Evolutionary conservation across 2,113 vertebrate species (phyloP).

Genomic region (Acanthisitta chloris): DNA sequence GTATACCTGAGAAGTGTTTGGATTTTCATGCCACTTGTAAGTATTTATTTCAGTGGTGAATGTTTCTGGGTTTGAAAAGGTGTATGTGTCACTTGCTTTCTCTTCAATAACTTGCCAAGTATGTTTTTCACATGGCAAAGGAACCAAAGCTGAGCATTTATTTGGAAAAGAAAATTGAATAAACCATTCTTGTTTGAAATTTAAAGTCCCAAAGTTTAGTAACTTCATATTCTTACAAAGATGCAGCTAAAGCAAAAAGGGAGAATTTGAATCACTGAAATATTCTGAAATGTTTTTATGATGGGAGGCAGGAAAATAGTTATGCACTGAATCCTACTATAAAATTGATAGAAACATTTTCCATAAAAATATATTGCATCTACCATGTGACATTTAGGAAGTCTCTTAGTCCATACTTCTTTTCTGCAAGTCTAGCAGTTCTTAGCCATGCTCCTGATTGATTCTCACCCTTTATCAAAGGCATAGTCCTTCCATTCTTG

Average conservation of each 20-base stretch:
- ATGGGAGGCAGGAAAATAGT: not conserved
- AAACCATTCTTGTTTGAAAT: not conserved
- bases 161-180: not conserved
- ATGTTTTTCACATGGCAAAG: not conserved
- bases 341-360: not conserved
- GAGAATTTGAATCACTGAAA: not conserved
- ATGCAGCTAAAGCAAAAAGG: not conserved
- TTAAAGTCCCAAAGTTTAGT: not conserved
- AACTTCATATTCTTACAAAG: not conserved
- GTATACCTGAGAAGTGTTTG: conserved; percentile 84
- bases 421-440: not conserved
- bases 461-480: not conserved
- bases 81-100: not conserved
- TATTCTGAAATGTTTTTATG: not conserved
- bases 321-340: not conserved
- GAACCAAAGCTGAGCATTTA: not conserved
- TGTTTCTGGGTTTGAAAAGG: not conserved
- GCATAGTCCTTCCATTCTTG: not conserved
- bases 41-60: not conserved
- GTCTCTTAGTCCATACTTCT: not conserved
- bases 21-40: conserved; percentile 88
- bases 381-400: not conserved
- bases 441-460: not conserved
- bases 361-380: not conserved
- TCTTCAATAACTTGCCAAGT: not conserved